These are phyloP conservation scores for Machimus rusticus DNA, from an alignment of 2,888 invertebrate genomes.

Conservation along the genomic window DNA sequence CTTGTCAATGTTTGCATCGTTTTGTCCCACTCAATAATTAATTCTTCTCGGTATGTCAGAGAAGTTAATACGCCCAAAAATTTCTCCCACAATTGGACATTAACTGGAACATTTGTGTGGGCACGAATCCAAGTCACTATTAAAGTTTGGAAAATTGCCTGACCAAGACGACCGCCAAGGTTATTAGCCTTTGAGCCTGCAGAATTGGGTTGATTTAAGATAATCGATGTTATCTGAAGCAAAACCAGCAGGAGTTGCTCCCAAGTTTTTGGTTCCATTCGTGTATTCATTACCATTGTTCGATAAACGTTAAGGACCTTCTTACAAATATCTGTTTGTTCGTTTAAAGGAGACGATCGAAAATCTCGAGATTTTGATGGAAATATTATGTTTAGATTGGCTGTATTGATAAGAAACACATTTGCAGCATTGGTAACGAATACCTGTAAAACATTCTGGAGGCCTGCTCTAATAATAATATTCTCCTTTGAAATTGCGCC, in stretches of 20 bases:
- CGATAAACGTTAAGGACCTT: conserved; percentile 94
- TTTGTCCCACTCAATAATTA: conserved; percentile 97
- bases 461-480: conserved; percentile 79
- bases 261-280: conserved; percentile 93
- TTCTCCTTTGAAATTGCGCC: conserved; percentile 84
- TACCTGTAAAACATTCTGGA: conserved; percentile 69
- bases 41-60: conserved; percentile 91
- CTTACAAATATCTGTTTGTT: conserved; percentile 96
- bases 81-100: conserved; percentile 90
- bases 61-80: conserved; percentile 87
- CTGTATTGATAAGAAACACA: conserved; percentile 79
- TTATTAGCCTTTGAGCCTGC: conserved; percentile 73
- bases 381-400: conserved; percentile 65
- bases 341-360: conserved; percentile 78
- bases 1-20: conserved; percentile 96
- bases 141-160: conserved; percentile 89
- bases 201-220: conserved; percentile 77
- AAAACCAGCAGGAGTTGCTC: conserved; percentile 86
- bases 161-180: conserved; percentile 80
- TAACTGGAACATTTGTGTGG: conserved; percentile 91
- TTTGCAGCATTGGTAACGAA: conserved; percentile 96
- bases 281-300: conserved; percentile 96
- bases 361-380: conserved; percentile 67
- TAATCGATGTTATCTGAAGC: conserved; percentile 89
- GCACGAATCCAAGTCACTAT: conserved; percentile 99